phyloP scores from a whole-genome alignment of 2,113 vertebrate species.

The Garra rufa region DNA sequence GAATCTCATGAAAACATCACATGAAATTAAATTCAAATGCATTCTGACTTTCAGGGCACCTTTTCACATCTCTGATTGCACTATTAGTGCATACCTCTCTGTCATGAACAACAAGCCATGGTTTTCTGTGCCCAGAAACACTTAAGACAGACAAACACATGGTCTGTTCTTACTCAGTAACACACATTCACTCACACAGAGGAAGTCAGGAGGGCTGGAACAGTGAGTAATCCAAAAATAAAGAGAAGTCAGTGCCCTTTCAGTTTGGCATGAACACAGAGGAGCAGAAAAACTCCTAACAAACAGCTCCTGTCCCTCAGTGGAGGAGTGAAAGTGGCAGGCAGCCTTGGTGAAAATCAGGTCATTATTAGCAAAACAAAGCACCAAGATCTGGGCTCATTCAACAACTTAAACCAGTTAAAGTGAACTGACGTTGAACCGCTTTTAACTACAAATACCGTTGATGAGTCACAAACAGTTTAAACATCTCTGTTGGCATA shows the following conservation, averaged over 20 bases:
- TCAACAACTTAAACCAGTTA: not conserved
- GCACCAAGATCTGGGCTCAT: not conserved
- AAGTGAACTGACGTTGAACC: not conserved
- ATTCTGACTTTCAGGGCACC: not conserved
- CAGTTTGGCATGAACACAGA: not conserved
- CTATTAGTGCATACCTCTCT: not conserved
- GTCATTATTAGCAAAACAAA: not conserved
- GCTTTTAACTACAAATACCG: not conserved
- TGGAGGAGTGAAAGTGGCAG: not conserved
- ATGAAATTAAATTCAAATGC: not conserved
- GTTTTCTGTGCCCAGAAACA: conserved; percentile 16
- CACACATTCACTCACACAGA: conserved; percentile 28
- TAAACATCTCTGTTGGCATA: not conserved
- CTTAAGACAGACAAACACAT: conserved; percentile 48
- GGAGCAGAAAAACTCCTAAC: conserved; percentile 4
- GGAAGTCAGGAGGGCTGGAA: conserved; percentile 36
- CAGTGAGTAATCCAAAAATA: conserved; percentile 44
- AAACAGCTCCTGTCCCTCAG: not conserved
- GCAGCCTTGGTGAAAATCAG: not conserved
- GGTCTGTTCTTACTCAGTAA: conserved; percentile 45
- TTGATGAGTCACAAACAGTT: conserved; percentile 5
- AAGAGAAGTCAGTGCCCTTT: conserved; percentile 14
- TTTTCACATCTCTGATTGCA: not conserved
- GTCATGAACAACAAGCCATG: not conserved
- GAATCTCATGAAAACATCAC: not conserved